Evolutionary conservation across 2,888 invertebrate genomes (phyloP), one percentile per base, ranked within the genome.

Genomic region (Syrista parreyssii): DNA sequence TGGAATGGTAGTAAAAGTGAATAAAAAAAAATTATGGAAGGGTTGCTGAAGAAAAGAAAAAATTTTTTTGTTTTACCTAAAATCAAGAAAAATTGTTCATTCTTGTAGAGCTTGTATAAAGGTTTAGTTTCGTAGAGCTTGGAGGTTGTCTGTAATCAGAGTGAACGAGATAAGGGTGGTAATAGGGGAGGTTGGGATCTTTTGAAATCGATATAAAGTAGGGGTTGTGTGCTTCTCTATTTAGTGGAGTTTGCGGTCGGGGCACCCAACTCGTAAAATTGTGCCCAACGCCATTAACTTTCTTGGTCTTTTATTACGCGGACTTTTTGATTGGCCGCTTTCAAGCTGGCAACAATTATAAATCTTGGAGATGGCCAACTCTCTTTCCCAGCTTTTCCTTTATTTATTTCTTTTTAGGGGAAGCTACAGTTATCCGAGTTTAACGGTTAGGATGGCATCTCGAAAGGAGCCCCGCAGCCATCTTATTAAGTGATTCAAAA

Each of bases 271-370:
- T 75, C 78, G 77, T 76, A 79, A 79, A 76, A 80, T 74, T 78
- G 74, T 75, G 72, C 71, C 84, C 73, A 80, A 78, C 80, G 73
- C 83, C 83, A 83, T 84, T 84, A 85, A 84, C 84, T 80, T 40
- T 76, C 75, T 76, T 75, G 83, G 79, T 79, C 78, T 84, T 85
- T 84, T 84, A 84, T 84, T 79, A 79, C 81, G 34, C 72, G 72
- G 11, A 55, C 23, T 55, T 55, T 23, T 34, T 68, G 77, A 77
- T 74, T 74, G 74, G 74, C 77, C 40, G 36, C 74, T 23, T 35
- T 36, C 34, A 73, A 9, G 9, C 55, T 55, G 72, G 76, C 36
- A 79, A 79, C 79, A 82, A 83, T 82, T 83, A 83, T 81, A 83
- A 83, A 82, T 81, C 79, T 79, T 55, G 23, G 2, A 9, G 55